Evolutionary conservation across 2,888 invertebrate genomes (phyloP).

Genomic region (Agrochola litura): DNA sequence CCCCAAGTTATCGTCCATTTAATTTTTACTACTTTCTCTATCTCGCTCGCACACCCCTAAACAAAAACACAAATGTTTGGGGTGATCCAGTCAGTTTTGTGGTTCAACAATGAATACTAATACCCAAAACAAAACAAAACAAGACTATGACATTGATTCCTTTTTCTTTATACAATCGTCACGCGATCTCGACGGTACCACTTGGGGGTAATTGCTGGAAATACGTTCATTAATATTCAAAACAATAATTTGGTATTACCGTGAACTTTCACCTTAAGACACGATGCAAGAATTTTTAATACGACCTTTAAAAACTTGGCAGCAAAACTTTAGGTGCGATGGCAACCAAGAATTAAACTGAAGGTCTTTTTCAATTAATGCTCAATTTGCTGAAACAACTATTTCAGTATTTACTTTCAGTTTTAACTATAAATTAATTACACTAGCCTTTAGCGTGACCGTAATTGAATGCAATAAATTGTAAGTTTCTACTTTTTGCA

Average conservation of each 20-base stretch:
- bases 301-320: constrained; percentile 77
- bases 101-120: constrained; percentile 72
- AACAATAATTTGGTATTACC: constrained; percentile 83
- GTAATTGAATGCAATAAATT: constrained; percentile 50
- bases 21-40: constrained; percentile 53
- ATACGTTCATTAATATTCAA: constrained; percentile 82
- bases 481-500: constrained; percentile 25
- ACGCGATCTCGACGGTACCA: constrained; percentile 85
- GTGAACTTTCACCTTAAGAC: constrained; percentile 84
- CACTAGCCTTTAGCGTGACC: constrained; percentile 34
- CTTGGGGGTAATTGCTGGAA: constrained; percentile 84
- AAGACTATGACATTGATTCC: constrained; percentile 74
- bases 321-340: constrained; percentile 55
- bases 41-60: constrained; percentile 52
- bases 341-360: constrained; percentile 56
- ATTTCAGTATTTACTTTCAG: constrained; percentile 27
- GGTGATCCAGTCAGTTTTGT: constrained; percentile 63
- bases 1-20: constrained; percentile 57
- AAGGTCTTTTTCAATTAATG: constrained; percentile 52
- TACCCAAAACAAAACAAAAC: constrained; percentile 69
- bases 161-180: constrained; percentile 78
- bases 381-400: constrained; percentile 12
- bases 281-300: constrained; percentile 75
- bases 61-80: constrained; percentile 62
- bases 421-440: constrained; percentile 50